Percentiles rank a stretch among this genome's conserved stretches.
These are phyloP conservation scores for Parthenolecanium corni DNA, from an alignment of 2,888 invertebrate genomes.

Conservation along the genomic window DNA sequence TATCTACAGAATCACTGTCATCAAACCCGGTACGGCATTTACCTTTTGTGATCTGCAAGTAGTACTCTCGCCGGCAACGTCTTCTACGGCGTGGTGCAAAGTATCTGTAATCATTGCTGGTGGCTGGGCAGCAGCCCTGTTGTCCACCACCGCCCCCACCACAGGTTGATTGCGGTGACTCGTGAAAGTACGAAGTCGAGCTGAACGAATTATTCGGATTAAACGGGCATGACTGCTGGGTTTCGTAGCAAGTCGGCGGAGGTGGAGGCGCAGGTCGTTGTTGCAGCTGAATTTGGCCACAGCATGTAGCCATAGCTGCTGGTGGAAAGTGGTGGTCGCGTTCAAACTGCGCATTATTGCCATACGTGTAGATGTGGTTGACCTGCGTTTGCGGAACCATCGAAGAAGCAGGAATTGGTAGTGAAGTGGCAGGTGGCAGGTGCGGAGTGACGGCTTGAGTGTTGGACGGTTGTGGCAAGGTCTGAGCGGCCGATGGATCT, in stretches of 20 bases:
- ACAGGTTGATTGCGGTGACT: too few species aligned
- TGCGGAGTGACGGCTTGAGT: background rate
- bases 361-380: background rate
- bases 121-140: background rate
- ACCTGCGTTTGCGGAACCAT: background rate
- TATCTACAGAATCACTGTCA: too few species aligned
- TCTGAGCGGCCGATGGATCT: background rate
- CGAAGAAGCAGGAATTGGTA: background rate
- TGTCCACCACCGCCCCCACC: background rate
- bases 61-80: slow-evolving; percentile 2
- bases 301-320: background rate
- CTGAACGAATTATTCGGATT: background rate
- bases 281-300: background rate
- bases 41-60: background rate
- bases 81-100: background rate
- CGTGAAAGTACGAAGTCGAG: background rate
- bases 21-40: background rate
- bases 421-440: background rate
- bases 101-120: background rate
- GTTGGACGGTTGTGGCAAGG: background rate
- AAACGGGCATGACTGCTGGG: background rate
- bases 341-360: background rate
- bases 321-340: too few species aligned
- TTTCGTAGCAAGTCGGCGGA: background rate
- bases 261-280: background rate